These are phyloP conservation scores for Laticauda colubrina DNA, from an alignment of 2,113 vertebrate species.

Conservation along the genomic window DNA sequence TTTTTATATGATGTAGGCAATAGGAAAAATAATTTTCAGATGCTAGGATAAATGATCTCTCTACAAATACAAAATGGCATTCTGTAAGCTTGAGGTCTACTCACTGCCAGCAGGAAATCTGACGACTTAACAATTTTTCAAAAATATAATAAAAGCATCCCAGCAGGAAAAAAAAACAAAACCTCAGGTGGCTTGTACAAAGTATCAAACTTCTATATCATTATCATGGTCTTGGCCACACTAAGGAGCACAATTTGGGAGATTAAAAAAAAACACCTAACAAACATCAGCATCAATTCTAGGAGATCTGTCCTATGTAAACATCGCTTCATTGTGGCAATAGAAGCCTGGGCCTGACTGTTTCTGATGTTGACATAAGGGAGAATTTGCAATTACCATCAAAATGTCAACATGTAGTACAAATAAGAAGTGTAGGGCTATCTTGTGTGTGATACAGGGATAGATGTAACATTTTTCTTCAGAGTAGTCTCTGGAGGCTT, in stretches of 20 bases:
- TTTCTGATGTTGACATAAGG: background rate
- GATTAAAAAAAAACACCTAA: background rate
- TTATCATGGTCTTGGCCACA: background rate
- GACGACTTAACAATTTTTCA: background rate
- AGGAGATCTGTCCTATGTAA: accelerated
- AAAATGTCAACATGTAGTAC: background rate
- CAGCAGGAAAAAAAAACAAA: background rate
- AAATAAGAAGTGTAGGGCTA: background rate
- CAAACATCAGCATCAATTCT: background rate
- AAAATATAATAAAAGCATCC: conserved; percentile 17
- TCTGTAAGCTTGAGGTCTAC: background rate
- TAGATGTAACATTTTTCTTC: background rate
- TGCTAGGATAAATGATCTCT: background rate
- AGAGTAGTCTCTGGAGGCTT: background rate
- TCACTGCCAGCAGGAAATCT: conserved; percentile 18
- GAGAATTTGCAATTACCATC: background rate
- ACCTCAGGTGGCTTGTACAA: background rate
- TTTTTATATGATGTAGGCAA: background rate
- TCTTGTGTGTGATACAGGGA: background rate
- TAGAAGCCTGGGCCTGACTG: background rate
- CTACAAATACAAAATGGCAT: conserved; percentile 11
- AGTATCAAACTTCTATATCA: background rate
- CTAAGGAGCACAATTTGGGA: background rate
- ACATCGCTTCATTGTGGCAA: background rate
- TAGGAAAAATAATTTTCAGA: background rate